These are phyloP conservation scores for Phasia obesa DNA, from an alignment of 2,888 invertebrate genomes.

Conservation along the genomic window DNA sequence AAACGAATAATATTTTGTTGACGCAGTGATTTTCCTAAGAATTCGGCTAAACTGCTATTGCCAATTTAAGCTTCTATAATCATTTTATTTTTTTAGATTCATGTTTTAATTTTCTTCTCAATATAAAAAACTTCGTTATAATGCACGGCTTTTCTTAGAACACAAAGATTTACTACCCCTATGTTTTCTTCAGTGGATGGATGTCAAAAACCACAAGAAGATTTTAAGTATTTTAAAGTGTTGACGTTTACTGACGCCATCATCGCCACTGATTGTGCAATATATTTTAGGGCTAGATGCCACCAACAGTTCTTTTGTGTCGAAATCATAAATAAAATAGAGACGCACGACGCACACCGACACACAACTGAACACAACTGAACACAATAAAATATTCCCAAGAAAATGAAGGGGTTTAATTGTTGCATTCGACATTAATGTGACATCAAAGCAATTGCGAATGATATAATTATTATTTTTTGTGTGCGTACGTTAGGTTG, in stretches of 20 bases:
- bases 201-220: constrained; percentile 51
- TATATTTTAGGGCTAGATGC: constrained; percentile 10
- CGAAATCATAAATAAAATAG: constrained; percentile 55
- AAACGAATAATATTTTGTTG: no score
- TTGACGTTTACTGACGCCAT: constrained; percentile 66
- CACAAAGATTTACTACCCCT: constrained; percentile 15
- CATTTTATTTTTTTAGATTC: constrained; percentile 18
- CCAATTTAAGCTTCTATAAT: no score
- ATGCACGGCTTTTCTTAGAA: constrained; percentile 24
- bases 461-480: constrained; percentile 69
- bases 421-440: constrained; percentile 68
- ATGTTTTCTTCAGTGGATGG: constrained; percentile 7
- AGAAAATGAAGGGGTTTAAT: constrained; percentile 67
- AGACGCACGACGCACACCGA: constrained; percentile 15
- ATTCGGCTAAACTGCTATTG: no score
- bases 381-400: constrained; percentile 46
- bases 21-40: no score
- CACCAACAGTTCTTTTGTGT: constrained; percentile 40
- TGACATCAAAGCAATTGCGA: constrained; percentile 72
- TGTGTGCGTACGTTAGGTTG: constrained; percentile 20
- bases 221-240: constrained; percentile 62
- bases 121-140: background rate
- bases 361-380: background rate
- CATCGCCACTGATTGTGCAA: constrained; percentile 23
- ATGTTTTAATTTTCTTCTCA: background rate